Evolutionary conservation across 2,113 vertebrate genomes (phyloP).

Genomic region (Ursus arctos): DNA sequence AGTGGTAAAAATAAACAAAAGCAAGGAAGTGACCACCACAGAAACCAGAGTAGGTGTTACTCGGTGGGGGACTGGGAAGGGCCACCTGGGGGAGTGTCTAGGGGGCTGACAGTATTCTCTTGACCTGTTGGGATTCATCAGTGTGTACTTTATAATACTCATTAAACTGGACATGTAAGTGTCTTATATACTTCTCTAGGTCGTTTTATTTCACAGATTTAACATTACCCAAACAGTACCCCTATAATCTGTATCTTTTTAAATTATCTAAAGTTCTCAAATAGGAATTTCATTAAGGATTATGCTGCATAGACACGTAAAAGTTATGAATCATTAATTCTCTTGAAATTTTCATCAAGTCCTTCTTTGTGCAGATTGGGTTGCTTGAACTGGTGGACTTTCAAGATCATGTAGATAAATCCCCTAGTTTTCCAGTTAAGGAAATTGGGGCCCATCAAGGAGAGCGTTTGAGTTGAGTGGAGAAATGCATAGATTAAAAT

Average conservation of each 20-base stretch:
- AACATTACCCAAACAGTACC: slow-evolving; percentile 32
- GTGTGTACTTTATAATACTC: not conserved
- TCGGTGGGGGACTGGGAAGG: not conserved
- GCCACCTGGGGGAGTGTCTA: accelerated
- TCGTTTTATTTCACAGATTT: slow-evolving; percentile 55
- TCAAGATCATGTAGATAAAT: slow-evolving; percentile 68
- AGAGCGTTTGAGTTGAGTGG: slow-evolving; percentile 64
- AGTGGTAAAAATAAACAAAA: not conserved
- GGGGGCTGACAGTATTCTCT: not conserved
- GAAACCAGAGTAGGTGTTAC: not conserved
- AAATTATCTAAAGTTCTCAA: slow-evolving; percentile 61
- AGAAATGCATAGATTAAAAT: slow-evolving; percentile 81
- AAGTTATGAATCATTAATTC: slow-evolving; percentile 76
- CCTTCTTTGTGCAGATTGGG: slow-evolving; percentile 53
- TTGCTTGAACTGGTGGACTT: slow-evolving; percentile 63
- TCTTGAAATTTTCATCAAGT: slow-evolving; percentile 70
- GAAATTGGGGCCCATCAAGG: slow-evolving; percentile 62
- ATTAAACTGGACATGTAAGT: not conserved
- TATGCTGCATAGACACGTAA: slow-evolving; percentile 23
- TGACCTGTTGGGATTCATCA: not conserved
- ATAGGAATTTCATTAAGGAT: slow-evolving; percentile 67
- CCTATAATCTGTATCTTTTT: slow-evolving; percentile 14
- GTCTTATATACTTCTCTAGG: not conserved
- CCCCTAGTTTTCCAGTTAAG: slow-evolving; percentile 58
- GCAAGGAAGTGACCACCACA: not conserved